Evolutionary conservation across 2,797 vertebrate species (phyloP), one percentile per base, ranked within the genome.

Genomic region (Hemibagrus guttatus): DNA sequence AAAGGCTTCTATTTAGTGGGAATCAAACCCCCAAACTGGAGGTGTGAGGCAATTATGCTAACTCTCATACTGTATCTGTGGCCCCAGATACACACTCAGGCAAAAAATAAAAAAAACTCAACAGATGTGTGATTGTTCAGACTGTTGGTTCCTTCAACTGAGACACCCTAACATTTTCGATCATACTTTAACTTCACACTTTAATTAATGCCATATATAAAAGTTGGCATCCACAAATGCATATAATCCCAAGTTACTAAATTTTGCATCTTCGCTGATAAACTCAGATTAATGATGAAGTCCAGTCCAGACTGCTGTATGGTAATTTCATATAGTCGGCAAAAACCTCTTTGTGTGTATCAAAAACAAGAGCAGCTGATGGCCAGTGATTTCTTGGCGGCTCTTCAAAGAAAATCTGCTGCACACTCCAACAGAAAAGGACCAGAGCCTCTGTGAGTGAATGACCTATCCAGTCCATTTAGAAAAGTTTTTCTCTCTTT

Each of bases 351-450:
- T 31, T 75, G 83, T 75, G 71, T 54, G 58, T 63, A 84, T 35
- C 69, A 79, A 84, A 90, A 88, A 88, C 66, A 88, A 89, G 90
- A 87, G 58, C 83, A 88, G 82, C 83, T 86, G 75, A 85, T 71
- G 82, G 78, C 84, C 79, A 85, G 76, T 69, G 81, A 90, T 92
- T 90, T 89, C 86, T 83, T 92, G 92, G 91, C 88, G 69, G 35
- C 83, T 83, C 82, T 89, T 93, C 90, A 93, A 91, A 93, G 88
- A 35, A 78, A 80, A 89, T 84, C 86, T 64, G 78, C 71, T 76
- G 64, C 86, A 68, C 86, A 61, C 72, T 66, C 66, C 23, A 83
- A 90, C 63, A 46, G 79, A 90, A 87, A 87, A 89, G 89, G 80
- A 81, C 76, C 84, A 84, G 71, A 86, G 84, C 82, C 84, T 83